Conservation (phyloP, 1,140 invertebrate genomes). For the Dryas iulia region DNA sequence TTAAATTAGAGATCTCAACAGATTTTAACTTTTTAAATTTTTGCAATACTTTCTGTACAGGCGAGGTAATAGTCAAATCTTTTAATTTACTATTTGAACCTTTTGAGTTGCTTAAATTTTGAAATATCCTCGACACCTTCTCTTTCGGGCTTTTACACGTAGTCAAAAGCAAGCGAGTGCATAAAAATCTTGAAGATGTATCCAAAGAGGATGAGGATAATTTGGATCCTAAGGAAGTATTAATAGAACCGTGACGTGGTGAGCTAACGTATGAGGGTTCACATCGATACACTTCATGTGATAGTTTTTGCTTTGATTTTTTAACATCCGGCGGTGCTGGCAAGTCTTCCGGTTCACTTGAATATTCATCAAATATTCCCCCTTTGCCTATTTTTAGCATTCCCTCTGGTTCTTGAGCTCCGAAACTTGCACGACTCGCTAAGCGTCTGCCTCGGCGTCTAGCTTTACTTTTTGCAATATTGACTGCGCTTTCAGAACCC, state of each 20-base stretch:
- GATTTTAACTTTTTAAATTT: slow-evolving; percentile 59
- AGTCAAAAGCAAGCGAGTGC: slow-evolving; percentile 48
- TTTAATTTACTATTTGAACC: neutral
- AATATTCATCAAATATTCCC: slow-evolving; percentile 26
- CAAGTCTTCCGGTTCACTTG: slow-evolving; percentile 42
- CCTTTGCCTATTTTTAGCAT: slow-evolving; percentile 38
- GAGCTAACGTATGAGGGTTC: slow-evolving; percentile 59
- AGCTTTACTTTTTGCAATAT: slow-evolving; percentile 51
- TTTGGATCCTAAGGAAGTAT: slow-evolving; percentile 37
- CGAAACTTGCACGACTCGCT: slow-evolving; percentile 44
- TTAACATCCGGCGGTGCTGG: slow-evolving; percentile 49
- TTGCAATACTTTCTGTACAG: slow-evolving; percentile 57
- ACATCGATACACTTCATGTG: slow-evolving; percentile 46
- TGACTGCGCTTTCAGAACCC: slow-evolving; percentile 41
- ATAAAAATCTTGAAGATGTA: slow-evolving; percentile 48
- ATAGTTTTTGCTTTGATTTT: slow-evolving; percentile 28
- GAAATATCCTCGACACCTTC: neutral
- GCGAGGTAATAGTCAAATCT: slow-evolving; percentile 33
- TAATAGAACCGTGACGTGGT: slow-evolving; percentile 45
- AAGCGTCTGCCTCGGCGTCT: slow-evolving; percentile 43
- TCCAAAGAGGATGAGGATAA: slow-evolving; percentile 48
- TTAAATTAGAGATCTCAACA: neutral
- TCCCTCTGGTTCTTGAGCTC: slow-evolving; percentile 53
- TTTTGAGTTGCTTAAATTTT: neutral
- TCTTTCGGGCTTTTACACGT: slow-evolving; percentile 40